phyloP scores from a whole-genome alignment of 1,140 invertebrate genomes.

The Charaxes varanes region DNA sequence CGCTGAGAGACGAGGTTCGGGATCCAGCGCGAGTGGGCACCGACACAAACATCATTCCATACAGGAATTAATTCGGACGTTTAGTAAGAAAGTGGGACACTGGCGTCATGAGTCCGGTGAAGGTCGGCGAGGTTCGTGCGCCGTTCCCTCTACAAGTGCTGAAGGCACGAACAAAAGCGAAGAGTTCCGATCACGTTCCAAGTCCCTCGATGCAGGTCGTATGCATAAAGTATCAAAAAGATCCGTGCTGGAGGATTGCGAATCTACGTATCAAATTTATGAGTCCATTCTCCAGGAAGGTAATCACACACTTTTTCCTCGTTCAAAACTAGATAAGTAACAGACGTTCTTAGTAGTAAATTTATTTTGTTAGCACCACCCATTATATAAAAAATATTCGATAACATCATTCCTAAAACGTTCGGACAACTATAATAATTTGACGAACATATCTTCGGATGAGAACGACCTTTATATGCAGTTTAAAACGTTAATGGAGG shows the following conservation, averaged over 20 bases:
- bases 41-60: conserved; percentile 79
- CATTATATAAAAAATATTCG: conserved; percentile 32
- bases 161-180: conserved; percentile 67
- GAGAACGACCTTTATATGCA: conserved; percentile 35
- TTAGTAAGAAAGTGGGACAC: conserved; percentile 79
- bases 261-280: conserved; percentile 86
- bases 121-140: conserved; percentile 75
- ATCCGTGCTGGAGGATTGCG: conserved; percentile 79
- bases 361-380: no score
- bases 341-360: no score
- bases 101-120: conserved; percentile 78
- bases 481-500: conserved; percentile 42
- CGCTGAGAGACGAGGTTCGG: conserved; percentile 43
- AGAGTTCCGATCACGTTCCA: conserved; percentile 83
- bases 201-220: conserved; percentile 82
- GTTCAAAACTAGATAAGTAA: no score
- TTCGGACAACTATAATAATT: conserved; percentile 13
- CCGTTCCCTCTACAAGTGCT: conserved; percentile 54
- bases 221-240: conserved; percentile 48
- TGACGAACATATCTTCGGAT: conserved; percentile 6
- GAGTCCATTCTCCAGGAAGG: conserved; percentile 88
- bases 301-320: no score
- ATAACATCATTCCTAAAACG: conserved; percentile 27
- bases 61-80: conserved; percentile 82
- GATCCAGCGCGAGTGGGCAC: conserved; percentile 53